These are phyloP conservation scores for Pundamilia nyererei DNA, from an alignment of 2,113 vertebrate genomes.

Conservation along the genomic window DNA sequence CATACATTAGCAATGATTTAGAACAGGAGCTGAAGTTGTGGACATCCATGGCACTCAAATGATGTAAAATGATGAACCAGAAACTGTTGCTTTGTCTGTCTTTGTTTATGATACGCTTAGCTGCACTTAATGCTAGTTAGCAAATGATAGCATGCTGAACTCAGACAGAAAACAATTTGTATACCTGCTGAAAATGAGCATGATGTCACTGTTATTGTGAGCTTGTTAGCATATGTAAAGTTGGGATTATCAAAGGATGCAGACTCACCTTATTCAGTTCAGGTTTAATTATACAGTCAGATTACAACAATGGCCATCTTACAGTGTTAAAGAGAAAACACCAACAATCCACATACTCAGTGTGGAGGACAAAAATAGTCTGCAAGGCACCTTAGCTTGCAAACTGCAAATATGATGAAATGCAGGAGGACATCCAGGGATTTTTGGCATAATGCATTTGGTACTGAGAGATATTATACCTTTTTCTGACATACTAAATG, in stretches of 20 bases:
- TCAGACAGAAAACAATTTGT: neutral
- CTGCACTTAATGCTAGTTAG: neutral
- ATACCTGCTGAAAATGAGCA: neutral
- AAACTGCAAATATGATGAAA: neutral
- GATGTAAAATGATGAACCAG: neutral
- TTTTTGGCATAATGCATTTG: neutral
- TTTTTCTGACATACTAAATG: neutral
- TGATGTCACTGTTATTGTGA: neutral
- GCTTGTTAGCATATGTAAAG: neutral
- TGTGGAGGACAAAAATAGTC: neutral
- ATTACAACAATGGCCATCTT: neutral
- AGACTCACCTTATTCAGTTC: neutral
- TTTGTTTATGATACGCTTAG: neutral
- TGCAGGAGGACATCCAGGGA: neutral
- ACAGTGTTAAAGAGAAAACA: neutral
- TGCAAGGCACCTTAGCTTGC: fast-evolving
- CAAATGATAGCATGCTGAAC: neutral
- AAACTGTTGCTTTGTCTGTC: fast-evolving
- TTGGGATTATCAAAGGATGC: neutral
- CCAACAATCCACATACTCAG: neutral
- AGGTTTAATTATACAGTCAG: neutral
- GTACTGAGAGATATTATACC: neutral
- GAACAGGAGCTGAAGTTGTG: neutral
- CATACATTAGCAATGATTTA: neutral
- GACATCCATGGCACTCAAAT: neutral